Conservation (phyloP, 2,797 vertebrate genomes). For the Labroides dimidiatus region DNA sequence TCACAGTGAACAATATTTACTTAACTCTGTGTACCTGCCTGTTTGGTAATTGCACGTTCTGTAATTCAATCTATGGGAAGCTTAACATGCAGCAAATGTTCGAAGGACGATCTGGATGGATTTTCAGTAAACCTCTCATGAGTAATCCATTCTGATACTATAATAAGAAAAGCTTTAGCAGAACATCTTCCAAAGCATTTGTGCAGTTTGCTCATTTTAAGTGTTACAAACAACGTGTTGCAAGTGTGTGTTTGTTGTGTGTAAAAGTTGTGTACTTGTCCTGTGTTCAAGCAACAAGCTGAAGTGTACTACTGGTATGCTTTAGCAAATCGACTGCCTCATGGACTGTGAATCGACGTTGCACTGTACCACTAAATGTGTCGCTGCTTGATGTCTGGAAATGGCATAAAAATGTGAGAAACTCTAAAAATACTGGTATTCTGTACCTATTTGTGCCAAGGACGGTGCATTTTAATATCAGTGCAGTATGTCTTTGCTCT, state of each 20-base stretch:
- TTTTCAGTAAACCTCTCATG: conserved; percentile 27
- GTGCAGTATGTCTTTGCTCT: conserved; percentile 49
- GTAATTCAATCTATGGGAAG: conserved; percentile 19
- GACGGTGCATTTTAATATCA: conserved; percentile 26
- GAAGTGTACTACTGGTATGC: conserved; percentile 26
- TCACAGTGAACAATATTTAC: conserved; percentile 7
- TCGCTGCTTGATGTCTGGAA: conserved; percentile 59
- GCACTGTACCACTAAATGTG: conserved; percentile 65
- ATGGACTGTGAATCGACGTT: conserved; percentile 79
- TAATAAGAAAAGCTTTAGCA: conserved; percentile 19
- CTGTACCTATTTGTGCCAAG: conserved; percentile 55
- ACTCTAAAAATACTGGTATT: conserved; percentile 53
- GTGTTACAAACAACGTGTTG: conserved; percentile 20
- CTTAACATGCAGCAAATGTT: conserved; percentile 10
- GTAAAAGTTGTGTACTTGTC: conserved; percentile 40
- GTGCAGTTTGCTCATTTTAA: conserved; percentile 13
- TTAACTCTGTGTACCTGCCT: conserved; percentile 15
- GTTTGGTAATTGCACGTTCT: conserved; percentile 26
- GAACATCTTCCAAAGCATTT: conserved; percentile 48
- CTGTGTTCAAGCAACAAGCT: conserved; percentile 44
- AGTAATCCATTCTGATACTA: conserved; percentile 18
- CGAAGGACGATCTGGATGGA: background rate
- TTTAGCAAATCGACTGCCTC: conserved; percentile 65
- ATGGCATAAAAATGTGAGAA: conserved; percentile 39
- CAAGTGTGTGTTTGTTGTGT: conserved; percentile 29